Conservation (phyloP, 2,113 vertebrate genomes). For the Nibea albiflora region DNA sequence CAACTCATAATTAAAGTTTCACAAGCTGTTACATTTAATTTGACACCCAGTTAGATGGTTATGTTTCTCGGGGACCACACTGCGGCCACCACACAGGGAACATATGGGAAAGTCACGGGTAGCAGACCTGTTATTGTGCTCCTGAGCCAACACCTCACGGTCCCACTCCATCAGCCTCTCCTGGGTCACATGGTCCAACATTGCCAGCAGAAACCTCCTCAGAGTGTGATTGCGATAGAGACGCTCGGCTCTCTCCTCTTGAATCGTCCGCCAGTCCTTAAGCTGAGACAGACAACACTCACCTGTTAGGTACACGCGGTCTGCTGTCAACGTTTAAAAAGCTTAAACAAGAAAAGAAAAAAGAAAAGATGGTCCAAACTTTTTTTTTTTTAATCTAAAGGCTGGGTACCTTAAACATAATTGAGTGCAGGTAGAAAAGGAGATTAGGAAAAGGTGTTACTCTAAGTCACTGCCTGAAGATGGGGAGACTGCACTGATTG, state of each 20-base stretch:
- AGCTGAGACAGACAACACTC: slow-evolving; percentile 61
- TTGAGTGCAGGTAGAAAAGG: slow-evolving; percentile 4
- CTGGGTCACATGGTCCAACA: slow-evolving; percentile 81
- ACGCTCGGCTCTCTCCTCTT: slow-evolving; percentile 75
- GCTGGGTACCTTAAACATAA: not conserved
- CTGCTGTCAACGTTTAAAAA: not conserved
- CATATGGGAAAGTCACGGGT: slow-evolving; percentile 26
- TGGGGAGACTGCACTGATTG: not conserved
- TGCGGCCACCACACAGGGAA: not conserved
- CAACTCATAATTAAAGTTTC: not conserved
- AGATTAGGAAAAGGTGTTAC: slow-evolving; percentile 35
- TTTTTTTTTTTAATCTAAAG: not conserved
- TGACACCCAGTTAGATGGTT: slow-evolving; percentile 1
- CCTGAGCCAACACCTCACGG: slow-evolving; percentile 79
- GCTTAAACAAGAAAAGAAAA: not conserved
- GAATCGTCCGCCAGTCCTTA: slow-evolving; percentile 72
- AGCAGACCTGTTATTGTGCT: slow-evolving; percentile 87
- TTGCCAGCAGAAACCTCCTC: slow-evolving; percentile 83
- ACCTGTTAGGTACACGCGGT: not conserved
- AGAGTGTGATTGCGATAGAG: slow-evolving; percentile 77
- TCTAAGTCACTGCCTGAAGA: slow-evolving; percentile 8
- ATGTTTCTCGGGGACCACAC: not conserved
- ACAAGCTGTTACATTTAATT: slow-evolving; percentile 30
- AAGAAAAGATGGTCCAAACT: not conserved
- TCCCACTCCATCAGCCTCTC: slow-evolving; percentile 79